phyloP scores from a whole-genome alignment of 1,140 invertebrate species.

The Eueides isabella region DNA sequence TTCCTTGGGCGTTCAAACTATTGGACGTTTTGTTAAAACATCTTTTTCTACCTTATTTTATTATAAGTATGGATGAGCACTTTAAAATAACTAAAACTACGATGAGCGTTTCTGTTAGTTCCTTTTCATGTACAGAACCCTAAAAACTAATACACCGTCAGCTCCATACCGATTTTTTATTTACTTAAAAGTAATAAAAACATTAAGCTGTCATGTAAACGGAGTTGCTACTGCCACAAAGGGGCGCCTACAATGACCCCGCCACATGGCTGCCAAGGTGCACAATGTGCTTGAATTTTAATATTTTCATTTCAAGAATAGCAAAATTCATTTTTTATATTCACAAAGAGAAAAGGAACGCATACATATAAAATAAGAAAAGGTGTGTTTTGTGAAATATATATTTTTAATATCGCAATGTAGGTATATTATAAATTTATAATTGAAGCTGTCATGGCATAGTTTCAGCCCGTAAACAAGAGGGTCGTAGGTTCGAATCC shows the following conservation, averaged over 20 bases:
- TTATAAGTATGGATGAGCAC: too few species aligned
- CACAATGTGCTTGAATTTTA: constrained; percentile 16
- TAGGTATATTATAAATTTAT: not conserved
- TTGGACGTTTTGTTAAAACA: too few species aligned
- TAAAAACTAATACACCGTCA: too few species aligned
- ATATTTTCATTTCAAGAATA: constrained; percentile 20
- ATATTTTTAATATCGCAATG: too few species aligned
- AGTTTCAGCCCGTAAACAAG: too few species aligned
- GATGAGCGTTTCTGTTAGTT: too few species aligned
- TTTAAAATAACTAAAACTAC: too few species aligned
- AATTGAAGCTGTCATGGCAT: too few species aligned
- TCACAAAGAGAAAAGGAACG: not conserved
- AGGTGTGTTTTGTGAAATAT: not conserved
- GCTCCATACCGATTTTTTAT: too few species aligned
- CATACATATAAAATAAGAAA: not conserved
- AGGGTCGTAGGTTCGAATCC: too few species aligned
- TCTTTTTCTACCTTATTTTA: too few species aligned
- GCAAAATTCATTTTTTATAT: constrained; percentile 3
- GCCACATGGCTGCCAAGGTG: constrained; percentile 4
- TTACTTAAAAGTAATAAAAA: not conserved
- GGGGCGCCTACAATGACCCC: not conserved
- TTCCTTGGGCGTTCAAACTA: too few species aligned
- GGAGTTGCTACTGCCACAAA: not conserved
- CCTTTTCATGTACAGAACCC: not conserved
- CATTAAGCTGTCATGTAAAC: not conserved